Base-by-base conservation (phyloP, 2,797 vertebrate genomes). In the Melanotaenia parkinsoni region DNA sequence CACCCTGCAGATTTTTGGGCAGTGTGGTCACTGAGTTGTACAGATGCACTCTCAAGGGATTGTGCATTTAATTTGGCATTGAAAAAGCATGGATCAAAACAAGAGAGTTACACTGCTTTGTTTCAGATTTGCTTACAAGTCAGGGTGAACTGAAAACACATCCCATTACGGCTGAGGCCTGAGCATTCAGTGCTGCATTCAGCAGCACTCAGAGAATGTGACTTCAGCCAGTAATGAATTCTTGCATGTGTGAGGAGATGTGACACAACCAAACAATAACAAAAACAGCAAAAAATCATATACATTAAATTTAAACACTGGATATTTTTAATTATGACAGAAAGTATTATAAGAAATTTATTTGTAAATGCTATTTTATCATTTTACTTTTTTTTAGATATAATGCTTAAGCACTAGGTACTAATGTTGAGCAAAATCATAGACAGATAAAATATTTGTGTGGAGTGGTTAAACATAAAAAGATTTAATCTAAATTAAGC, bases 11-110 rank as follows among this genome's bases (percentile, higher is more conserved):
- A 88, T 81, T 81, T 80, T 74, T 63, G 58, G 76, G 72, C 56
- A 7, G 81, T 75, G 59, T 70, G 74, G 83, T 76, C 83, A 81
- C 61, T 59, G 71, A 16, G 38, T 86, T 87, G 86, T 70, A 80
- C 63, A 84, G 72, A 89, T 80, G 66, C 72, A 74, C 69, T 87
- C 79, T 83, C 56, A 22, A 59, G 69, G 75, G 80, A 58, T 75
- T 68, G 51, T 66, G 61, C 61, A 76, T 89, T 88, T 90, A 84
- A 87, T 88, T 88, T 86, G 82, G 73, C 70, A 79, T 82, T 61
- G 77, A 47, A 68, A 70, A 74, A 63, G 61, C 77, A 74, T n/a
- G 35, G 74, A 90, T 90, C 80, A 80, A 77, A 90, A 79, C 63
- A 70, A 69, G n/a, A 47, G 53, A 35, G 66, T 13, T 37, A 67